Evolutionary conservation across 2,888 invertebrate species (phyloP).

Genomic region (Nymphalis polychloros): DNA sequence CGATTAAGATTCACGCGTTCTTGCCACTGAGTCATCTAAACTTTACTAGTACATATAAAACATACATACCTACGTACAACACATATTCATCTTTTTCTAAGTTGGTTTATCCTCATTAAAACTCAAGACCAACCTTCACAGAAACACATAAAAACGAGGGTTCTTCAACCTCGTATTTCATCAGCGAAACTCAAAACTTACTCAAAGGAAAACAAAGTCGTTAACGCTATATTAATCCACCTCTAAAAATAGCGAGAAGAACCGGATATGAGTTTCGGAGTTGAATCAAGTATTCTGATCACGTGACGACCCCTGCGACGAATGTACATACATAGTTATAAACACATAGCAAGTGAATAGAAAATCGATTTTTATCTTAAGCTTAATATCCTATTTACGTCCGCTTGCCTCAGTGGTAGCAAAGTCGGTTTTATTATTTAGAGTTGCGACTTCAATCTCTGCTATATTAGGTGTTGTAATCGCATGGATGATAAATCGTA

Average conservation of each 20-base stretch:
- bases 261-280: constrained; percentile 64
- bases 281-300: constrained; percentile 54
- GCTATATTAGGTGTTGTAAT: no score
- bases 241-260: constrained; percentile 48
- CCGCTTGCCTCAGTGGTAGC: neutral
- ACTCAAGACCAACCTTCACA: neutral
- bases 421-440: neutral
- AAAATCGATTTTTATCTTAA: constrained; percentile 18
- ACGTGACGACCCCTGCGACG: constrained; percentile 51
- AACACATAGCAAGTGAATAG: constrained; percentile 5
- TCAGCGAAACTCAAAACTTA: constrained; percentile 9
- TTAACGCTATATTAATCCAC: constrained; percentile 32
- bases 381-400: constrained; percentile 5
- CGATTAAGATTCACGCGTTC: no score
- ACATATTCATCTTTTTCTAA: no score
- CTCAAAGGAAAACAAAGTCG: constrained; percentile 24
- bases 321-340: constrained; percentile 17
- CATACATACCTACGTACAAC: no score
- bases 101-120: no score
- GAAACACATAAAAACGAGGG: neutral
- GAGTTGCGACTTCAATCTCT: neutral
- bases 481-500: no score
- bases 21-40: no score
- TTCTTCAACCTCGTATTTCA: neutral
- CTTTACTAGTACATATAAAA: no score